Evolutionary conservation across 2,797 vertebrate species (phyloP), one percentile per base, ranked within the genome.

Genomic region (Malacoraja senta): DNA sequence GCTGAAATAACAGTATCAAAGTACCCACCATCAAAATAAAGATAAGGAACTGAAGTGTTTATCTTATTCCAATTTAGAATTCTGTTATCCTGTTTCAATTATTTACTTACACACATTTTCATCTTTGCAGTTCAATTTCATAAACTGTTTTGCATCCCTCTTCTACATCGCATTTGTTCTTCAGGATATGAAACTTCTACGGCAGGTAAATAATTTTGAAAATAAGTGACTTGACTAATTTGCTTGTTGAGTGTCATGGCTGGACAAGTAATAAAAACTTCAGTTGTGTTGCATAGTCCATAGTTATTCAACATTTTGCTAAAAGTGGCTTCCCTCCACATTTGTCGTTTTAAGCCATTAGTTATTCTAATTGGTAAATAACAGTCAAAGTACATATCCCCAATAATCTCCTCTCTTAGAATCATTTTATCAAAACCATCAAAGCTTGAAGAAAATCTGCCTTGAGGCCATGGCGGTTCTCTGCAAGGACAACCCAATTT

Each of bases 161-260:
- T 99, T 99, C 97, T 99, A 99, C 96, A 98, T 99, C 29, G 99
- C 99, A 65, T 99, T 99, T 94, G 96, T 97, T 80, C 96, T 99
- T 96, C 97, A 97, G 93, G 98, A 99, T 95, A 97, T 99, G 97
- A 97, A 96, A 94, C 97, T 99, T 94, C 95, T 99, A 95, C 96
- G 98, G 94, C 99, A 99, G 97, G 99, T 99, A 94, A 97, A 97
- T 96, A 71, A 44, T 93, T 81, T 77, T 19, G 71, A 63, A 91
- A 35, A 15, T 53, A 44, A 80, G 24, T 58, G 58, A 8, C 26
- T 93, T 83, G 35, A 65, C 35, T 81, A 38, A 32, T 32, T 80
- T 93, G 32, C 80, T 21, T 68, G 61, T 35, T 86, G 83, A 65
- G 12, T 35, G n/a, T 19, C 61, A 65, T 63, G 15, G 13, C n/a